Conservation (phyloP, 2,113 vertebrate species). For the Myxocyprinus asiaticus region DNA sequence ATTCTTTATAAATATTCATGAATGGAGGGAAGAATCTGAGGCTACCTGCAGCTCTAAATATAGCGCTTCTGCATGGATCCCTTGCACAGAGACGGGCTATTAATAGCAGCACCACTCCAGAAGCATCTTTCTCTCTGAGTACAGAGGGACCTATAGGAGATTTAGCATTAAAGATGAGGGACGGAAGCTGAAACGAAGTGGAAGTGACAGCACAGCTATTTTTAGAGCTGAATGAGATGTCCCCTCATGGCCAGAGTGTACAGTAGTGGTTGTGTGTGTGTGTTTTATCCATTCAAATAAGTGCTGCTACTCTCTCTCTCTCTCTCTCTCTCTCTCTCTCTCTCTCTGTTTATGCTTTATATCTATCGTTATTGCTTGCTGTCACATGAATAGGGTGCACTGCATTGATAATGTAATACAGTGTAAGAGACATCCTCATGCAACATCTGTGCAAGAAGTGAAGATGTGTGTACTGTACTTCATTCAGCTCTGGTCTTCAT, state of each 20-base stretch:
- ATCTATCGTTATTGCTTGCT: conserved; percentile 40
- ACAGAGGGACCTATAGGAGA: conserved; percentile 16
- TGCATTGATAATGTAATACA: conserved; percentile 62
- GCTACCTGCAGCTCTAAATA: conserved; percentile 68
- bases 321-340: conserved; percentile 6
- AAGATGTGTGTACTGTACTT: background rate
- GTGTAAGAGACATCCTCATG: conserved; percentile 60
- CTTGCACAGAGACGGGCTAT: conserved; percentile 53
- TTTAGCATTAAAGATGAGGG: conserved; percentile 24
- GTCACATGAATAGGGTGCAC: conserved; percentile 59
- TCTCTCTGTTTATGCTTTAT: conserved; percentile 2
- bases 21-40: conserved; percentile 59
- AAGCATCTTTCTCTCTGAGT: conserved; percentile 51
- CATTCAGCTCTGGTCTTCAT: background rate
- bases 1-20: conserved; percentile 70
- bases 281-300: conserved; percentile 37
- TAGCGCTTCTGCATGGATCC: conserved; percentile 48
- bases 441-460: conserved; percentile 49
- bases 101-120: conserved; percentile 60
- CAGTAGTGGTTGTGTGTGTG: conserved; percentile 15
- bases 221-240: conserved; percentile 27
- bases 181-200: conserved; percentile 42
- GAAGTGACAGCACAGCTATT: conserved; percentile 36
- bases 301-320: background rate
- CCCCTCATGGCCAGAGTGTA: conserved; percentile 9